Base-by-base conservation (phyloP, 2,797 vertebrate genomes). In the Hybognathus amarus region DNA sequence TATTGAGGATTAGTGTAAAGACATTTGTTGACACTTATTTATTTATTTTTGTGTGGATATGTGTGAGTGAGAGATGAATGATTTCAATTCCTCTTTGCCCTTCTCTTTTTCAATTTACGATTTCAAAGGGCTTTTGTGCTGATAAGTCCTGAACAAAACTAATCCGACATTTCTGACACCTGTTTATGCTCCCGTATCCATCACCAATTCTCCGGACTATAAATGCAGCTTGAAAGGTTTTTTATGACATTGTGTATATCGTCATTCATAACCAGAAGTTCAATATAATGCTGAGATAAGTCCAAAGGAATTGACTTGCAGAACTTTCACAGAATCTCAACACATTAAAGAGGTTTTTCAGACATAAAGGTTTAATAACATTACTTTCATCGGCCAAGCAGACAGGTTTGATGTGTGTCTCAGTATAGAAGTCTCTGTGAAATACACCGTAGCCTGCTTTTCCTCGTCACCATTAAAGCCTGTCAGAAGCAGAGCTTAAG, bases 1-100 rank as follows among this genome's bases (percentile, higher is more conserved):
- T 91, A 89, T 91, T 76, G 70, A 86, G 92, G 91, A 94, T 94
- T 93, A 92, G 70, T 90, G 89, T 93, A 83, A 86, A 87, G 88
- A 77, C 79, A 89, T 64, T 63, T 87, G 56, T 83, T 91, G 89
- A 92, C 90, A 63, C 30, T 22, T 64, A 30, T 77, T 69, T 76
- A 75, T 30, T 12, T 74, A 0, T 36, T 6, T 87, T 88, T 87
- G 80, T 85, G 61, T 82, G 18, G 42, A 17, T 42, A 1, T 20
- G 22, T 40, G 33, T 66, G 27, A 20, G 50, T n/a, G 42, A 66
- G 54, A 38, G 47, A 69, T 30, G 24, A 81, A 73, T 27, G 30
- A 50, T 73, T 73, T 63, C 10, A 8, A 63, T 78, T 73, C 24
- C 33, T 15, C 52, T 47, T 74, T 63, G 9, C 27, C 56, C 40